phyloP scores from a whole-genome alignment of 2,888 invertebrate species.

The Dichetophora obliterata region DNA sequence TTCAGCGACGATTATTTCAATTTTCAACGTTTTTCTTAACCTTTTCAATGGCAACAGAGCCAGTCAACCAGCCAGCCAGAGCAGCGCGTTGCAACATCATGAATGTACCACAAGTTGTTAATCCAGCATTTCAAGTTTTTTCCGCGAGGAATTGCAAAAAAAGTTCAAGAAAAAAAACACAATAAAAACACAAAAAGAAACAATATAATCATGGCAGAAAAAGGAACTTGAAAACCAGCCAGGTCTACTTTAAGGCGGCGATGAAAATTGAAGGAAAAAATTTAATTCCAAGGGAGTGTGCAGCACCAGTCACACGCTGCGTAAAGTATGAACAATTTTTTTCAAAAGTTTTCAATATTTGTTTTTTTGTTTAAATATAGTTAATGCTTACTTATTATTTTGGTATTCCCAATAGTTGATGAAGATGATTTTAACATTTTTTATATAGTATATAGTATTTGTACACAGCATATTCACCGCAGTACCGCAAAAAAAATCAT shows the following conservation, averaged over 20 bases:
- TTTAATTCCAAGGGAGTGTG: not conserved
- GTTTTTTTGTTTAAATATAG: not conserved
- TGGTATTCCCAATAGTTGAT: not conserved
- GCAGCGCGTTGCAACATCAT: constrained; percentile 24
- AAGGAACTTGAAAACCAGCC: constrained; percentile 25
- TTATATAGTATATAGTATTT: not conserved
- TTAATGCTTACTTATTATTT: not conserved
- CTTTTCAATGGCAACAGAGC: constrained; percentile 41
- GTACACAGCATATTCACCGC: not conserved
- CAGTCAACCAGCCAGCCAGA: constrained; percentile 1
- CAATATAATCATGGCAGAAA: constrained; percentile 40
- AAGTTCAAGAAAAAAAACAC: constrained; percentile 42
- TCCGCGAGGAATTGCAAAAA: constrained; percentile 34
- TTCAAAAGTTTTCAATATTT: not conserved
- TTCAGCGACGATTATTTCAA: constrained; percentile 43
- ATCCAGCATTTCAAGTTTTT: constrained; percentile 63
- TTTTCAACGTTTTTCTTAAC: constrained; percentile 42
- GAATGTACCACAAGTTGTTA: constrained; percentile 56
- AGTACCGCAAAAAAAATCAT: not conserved
- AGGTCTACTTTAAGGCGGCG: constrained; percentile 9
- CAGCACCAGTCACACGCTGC: not conserved
- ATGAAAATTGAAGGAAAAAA: not conserved
- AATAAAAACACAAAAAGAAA: constrained; percentile 45
- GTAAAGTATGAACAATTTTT: not conserved
- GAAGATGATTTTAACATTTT: not conserved